Evolutionary conservation across 2,113 vertebrate species (phyloP).

Genomic region (Aptenodytes patagonicus): DNA sequence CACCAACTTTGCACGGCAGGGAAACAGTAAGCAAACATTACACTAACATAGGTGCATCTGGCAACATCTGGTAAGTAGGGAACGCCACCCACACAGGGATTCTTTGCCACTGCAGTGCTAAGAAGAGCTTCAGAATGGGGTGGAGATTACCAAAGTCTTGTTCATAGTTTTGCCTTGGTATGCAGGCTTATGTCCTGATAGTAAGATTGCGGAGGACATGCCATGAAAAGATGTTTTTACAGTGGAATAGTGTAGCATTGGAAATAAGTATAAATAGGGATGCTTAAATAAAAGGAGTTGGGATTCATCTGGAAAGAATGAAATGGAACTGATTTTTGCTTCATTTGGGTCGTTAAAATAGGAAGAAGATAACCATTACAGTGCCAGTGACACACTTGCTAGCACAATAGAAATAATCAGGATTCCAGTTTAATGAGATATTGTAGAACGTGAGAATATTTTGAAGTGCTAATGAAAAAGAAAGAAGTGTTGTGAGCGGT

Average conservation of each 20-base stretch:
- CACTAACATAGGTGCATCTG: neutral
- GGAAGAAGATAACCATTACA: neutral
- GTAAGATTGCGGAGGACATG: neutral
- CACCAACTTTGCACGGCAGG: neutral
- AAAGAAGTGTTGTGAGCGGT: neutral
- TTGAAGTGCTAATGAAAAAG: conserved; percentile 33
- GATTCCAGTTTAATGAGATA: conserved; percentile 35
- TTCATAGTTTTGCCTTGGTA: neutral
- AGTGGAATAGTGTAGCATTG: neutral
- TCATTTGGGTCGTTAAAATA: conserved; percentile 10
- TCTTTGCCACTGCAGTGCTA: neutral
- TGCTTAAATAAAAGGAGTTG: neutral
- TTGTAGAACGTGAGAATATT: neutral
- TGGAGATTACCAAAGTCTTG: neutral
- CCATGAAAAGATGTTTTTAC: neutral
- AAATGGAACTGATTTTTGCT: conserved; percentile 31
- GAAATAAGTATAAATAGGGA: neutral
- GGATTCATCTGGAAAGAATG: neutral
- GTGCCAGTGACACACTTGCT: neutral
- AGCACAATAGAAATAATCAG: conserved; percentile 46
- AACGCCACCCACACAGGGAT: neutral
- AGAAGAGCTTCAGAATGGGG: neutral
- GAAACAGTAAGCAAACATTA: neutral
- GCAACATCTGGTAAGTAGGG: neutral
- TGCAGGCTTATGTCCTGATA: neutral